A percentile compares a stretch with the other conserved stretches of the same genome.
Conservation (phyloP, 2,888 invertebrate genomes). For the Pristionchus mayeri region DNA sequence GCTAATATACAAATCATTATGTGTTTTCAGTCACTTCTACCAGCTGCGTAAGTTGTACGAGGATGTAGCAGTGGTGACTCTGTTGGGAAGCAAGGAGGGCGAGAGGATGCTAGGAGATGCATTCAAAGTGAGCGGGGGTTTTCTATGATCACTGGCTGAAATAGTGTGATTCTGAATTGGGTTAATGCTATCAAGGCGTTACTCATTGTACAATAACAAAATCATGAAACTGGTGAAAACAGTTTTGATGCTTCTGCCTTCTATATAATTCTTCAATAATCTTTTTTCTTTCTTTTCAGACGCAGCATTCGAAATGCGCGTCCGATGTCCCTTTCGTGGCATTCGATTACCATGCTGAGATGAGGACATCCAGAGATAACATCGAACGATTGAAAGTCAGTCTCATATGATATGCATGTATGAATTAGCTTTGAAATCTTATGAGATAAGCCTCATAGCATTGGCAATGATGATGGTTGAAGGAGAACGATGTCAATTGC, state of each 20-base stretch:
- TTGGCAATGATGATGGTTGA: no score
- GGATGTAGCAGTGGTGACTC: constrained; percentile 91
- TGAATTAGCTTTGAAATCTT: no score
- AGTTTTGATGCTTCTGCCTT: no score
- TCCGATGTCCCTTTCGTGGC: constrained; percentile 88
- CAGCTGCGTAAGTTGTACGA: constrained; percentile 89
- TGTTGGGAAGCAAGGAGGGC: constrained; percentile 93
- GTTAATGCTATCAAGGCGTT: no score
- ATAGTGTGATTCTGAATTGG: no score
- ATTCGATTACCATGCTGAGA: constrained; percentile 83
- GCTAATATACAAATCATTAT: neutral
- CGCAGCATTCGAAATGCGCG: constrained; percentile 78
- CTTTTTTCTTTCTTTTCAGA: constrained; percentile 77
- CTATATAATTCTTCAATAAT: no score
- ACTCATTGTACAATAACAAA: no score
- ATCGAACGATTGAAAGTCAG: constrained; percentile 46
- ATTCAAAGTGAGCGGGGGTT: constrained; percentile 82
- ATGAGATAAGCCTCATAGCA: no score
- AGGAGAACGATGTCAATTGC: no score
- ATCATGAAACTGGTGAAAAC: no score
- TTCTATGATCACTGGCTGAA: no score
- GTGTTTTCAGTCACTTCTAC: constrained; percentile 67
- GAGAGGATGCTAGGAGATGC: constrained; percentile 94
- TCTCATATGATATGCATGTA: neutral
- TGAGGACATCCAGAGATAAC: constrained; percentile 61